Percentiles rank a stretch among this genome's conserved stretches.
Conservation (phyloP, 2,113 vertebrate genomes). For the Nipponia nippon region DNA sequence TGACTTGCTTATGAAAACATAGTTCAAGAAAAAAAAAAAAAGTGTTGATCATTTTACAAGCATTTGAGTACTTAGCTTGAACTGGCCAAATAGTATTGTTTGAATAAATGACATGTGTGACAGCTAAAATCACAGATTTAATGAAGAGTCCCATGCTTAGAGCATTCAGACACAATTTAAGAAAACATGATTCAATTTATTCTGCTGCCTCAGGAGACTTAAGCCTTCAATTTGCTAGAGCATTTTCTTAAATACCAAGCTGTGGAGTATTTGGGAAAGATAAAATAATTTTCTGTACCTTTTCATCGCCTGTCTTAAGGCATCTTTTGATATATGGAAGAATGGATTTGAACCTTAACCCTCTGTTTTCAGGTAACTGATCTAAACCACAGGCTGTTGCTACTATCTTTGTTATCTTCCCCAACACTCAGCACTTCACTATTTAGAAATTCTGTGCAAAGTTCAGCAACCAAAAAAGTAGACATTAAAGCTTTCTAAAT, state of each 20-base stretch:
- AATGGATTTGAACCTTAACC: neutral
- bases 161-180: neutral
- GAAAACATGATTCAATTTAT: neutral
- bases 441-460: neutral
- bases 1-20: neutral
- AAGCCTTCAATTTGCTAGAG: neutral
- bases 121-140: neutral
- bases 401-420: neutral
- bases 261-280: neutral
- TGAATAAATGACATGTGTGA: neutral
- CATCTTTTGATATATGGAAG: neutral
- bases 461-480: neutral
- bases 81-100: neutral
- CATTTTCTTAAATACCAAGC: neutral
- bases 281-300: neutral
- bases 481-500: neutral
- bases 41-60: neutral
- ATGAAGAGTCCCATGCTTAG: neutral
- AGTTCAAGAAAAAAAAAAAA: neutral
- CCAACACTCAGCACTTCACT: neutral
- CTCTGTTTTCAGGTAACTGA: neutral
- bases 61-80: neutral
- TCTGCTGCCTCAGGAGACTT: neutral
- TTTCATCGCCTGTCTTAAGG: neutral
- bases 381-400: neutral